Conservation (phyloP, 1,140 invertebrate genomes). For the Ooceraea biroi region DNA sequence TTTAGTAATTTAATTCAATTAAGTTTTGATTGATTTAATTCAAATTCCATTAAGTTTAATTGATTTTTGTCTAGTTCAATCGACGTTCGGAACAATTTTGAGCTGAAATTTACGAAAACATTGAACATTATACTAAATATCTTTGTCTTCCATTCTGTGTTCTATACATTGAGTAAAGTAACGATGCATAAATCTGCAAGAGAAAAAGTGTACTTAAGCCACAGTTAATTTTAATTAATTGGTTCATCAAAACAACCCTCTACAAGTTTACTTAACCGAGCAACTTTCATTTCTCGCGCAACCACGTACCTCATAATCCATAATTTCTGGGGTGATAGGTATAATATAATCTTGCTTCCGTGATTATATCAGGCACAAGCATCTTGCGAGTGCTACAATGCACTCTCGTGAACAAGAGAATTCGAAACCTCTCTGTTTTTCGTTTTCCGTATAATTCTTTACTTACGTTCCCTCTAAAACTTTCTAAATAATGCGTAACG, state of each 20-base stretch:
- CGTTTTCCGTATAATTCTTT: not conserved
- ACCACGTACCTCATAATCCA: not conserved
- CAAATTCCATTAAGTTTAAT: too few relatives aligned
- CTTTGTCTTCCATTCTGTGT: conserved; percentile 24
- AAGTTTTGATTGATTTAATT: not conserved
- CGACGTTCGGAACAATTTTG: too few relatives aligned
- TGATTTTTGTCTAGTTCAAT: too few relatives aligned
- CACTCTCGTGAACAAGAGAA: not conserved
- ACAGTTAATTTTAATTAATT: conserved; percentile 7
- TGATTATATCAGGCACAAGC: not conserved
- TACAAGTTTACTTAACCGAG: not conserved
- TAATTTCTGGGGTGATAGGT: not conserved
- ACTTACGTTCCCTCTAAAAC: not conserved
- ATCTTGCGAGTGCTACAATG: conserved; percentile 6
- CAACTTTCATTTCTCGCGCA: not conserved
- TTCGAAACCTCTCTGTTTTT: not conserved
- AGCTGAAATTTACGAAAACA: too few relatives aligned
- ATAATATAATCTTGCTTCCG: not conserved
- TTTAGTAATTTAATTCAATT: not conserved
- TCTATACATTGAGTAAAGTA: not conserved
- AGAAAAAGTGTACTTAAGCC: not conserved
- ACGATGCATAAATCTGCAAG: not conserved
- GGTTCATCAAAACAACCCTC: not conserved
- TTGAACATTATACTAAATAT: too few relatives aligned
- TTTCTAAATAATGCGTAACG: not conserved